Percentiles rank a stretch among this genome's conserved stretches.
Evolutionary conservation across 2,113 vertebrate species (phyloP).

Genomic region (mouse (Mus musculus)): GRCm39 chr15:45634501-45635000

Average conservation of each 20-base stretch:
- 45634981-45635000: neutral
- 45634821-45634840: neutral
- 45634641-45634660: neutral
- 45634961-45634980: neutral
- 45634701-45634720: slow-evolving; percentile 19
- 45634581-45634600: slow-evolving; percentile 28
- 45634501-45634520: slow-evolving; percentile 25
- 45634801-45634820: neutral
- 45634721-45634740: neutral
- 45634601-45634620: slow-evolving; percentile 36
- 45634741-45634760: neutral
- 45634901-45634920: neutral
- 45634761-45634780: neutral
- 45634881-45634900: neutral
- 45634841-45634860: neutral
- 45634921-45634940: neutral
- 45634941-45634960: neutral
- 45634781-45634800: neutral
- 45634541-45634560: slow-evolving; percentile 11
- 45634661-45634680: neutral
- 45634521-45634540: slow-evolving; percentile 53
- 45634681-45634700: neutral
- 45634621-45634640: neutral
- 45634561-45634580: slow-evolving; percentile 14
- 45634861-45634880: too few relatives aligned